Base-by-base conservation (phyloP, 2,113 vertebrate genomes). In the Pao palembangensis region DNA sequence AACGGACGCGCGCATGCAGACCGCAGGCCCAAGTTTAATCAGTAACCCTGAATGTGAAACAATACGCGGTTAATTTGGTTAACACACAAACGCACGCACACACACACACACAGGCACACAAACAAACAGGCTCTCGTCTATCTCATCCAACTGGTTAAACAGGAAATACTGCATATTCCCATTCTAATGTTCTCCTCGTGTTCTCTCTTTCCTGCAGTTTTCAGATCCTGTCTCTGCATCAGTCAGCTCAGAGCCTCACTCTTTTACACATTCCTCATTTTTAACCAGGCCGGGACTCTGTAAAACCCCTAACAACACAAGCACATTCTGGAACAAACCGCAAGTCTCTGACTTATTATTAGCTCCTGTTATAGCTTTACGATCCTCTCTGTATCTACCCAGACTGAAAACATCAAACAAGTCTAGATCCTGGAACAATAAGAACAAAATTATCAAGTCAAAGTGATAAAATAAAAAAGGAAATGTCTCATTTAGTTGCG, bases 271-370 rank as follows among this genome's bases (percentile, higher is more conserved):
- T 72, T 70, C 79, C 71, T 61, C 13, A 5, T 55, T 76, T 47
- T 67, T 49, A 63, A 76, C 59, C 70, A 65, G 71, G 47, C 46
- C 60, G 23, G 66, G 47, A 23, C 25, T 58, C 57, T 73, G 60
- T 65, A 67, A 80, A 77, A 70, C 60, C 41, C 55, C 70, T 69
- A 78, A 73, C 62, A 75, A 77, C 66, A 76, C 58, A 56, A 38
- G 38, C 44, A 31, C 20, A 73, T 50, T 64, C 60, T 10, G 28
- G 20, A 73, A 55, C 51, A 62, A 72, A 84, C 67, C 72, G 43
- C 71, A 41, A 52, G 53, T 67, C 57, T 60, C 52, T 21, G 63
- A 48, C 34, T 70, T 48, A 63, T 62, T 58, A 59, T 58, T 69
- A 49, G 56, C 21, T 51, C 0, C 2, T 14, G 16, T 49, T 17